Evolutionary conservation across 2,113 vertebrate species (phyloP), one percentile per base, ranked within the genome.

Genomic region (Dipodomys merriami): DNA sequence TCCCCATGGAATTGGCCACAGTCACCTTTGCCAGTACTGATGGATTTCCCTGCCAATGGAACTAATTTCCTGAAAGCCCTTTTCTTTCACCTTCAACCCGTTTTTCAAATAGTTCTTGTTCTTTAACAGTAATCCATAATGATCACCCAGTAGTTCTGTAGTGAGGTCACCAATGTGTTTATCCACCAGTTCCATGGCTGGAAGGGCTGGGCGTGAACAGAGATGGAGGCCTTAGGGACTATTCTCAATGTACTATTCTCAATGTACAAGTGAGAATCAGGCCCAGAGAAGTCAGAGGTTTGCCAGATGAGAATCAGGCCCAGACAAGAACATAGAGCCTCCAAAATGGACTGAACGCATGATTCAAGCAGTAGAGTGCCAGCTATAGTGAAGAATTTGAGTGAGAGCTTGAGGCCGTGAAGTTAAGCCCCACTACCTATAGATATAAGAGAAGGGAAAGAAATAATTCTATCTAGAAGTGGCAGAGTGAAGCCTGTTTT

Each of bases 41-140:
- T 89, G 64, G 89, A 97, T 94, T 93, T 93, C 92, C 77, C 92
- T 83, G 88, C 80, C 81, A 91, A 81, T 81, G 60, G 74, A 83
- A 80, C 82, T 96, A 81, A 96, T 96, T 95, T 96, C 90, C 95
- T 93, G 77, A 96, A 97, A 93, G 90, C 46, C 71, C 82, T 96
- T 97, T 94, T 80, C 74, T 94, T 91, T 33, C 68, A 95, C 77
- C 68, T 94, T 91, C 65, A 90, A 87, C 20, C 62, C 81, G 22
- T 30, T 27, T 62, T 62, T 60, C 76, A 64, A 92, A 93, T 44
- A 7, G n/a, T 83, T 83, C 88, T 91, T 94, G 85, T 46, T 90
- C 68, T 33, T 84, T 88, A 76, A 49, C 4, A 27, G 35, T 68
- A 46, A 95, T 83, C 83, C 60, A n/a, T 88, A 87, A 94, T 35